Base-by-base conservation (phyloP, 2,888 invertebrate genomes). In the Choristoneura rosaceana region DNA sequence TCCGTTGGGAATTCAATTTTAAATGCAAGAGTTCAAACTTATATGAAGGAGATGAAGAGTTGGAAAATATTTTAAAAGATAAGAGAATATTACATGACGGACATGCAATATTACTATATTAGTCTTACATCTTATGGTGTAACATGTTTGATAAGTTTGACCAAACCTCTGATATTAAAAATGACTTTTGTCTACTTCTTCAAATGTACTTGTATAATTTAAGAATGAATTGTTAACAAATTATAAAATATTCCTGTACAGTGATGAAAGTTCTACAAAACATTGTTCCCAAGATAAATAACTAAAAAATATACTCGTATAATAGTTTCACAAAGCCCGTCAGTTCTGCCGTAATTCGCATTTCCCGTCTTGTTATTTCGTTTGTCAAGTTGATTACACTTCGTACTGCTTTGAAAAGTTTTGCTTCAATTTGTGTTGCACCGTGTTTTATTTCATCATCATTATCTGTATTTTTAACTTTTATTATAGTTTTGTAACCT, bases 351-450 rank as follows among this genome's bases (percentile, higher is more conserved):
- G 71, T 67, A 67, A 71, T 67, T 71, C 55, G 43, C 67, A 62
- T 62, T 71, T 62, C 25, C 66, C 15, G 50, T 67, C 45, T 67
- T 66, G 61, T 71, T 71, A 71, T 71, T 71, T 67, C 67, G 62
- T 71, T 71, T 71, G 71, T 71, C 67, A 71, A 71, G 62, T 71
- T 71, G 61, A 71, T 71, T 71, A 71, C 69, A 63, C 71, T 67
- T 59, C 65, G 65, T 65, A 52, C 52, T 67, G 52, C 71, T 58
- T 67, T 67, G 62, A 45, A 66, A 71, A 71, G 62, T 71, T 71
- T 62, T 55, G 45, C 62, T 62, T 47, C 62, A 67, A 67, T 71
- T 71, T 67, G 38, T 52, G 45, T 58, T 62, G 34, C 12, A 15
- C 38, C 52, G 58, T 62, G 47, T 67, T 66, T 61, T 38, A 34